Percentiles rank a stretch among this genome's conserved stretches.
These are phyloP conservation scores for Proteles cristata DNA, from an alignment of 2,113 vertebrate species.

Conservation along the genomic window DNA sequence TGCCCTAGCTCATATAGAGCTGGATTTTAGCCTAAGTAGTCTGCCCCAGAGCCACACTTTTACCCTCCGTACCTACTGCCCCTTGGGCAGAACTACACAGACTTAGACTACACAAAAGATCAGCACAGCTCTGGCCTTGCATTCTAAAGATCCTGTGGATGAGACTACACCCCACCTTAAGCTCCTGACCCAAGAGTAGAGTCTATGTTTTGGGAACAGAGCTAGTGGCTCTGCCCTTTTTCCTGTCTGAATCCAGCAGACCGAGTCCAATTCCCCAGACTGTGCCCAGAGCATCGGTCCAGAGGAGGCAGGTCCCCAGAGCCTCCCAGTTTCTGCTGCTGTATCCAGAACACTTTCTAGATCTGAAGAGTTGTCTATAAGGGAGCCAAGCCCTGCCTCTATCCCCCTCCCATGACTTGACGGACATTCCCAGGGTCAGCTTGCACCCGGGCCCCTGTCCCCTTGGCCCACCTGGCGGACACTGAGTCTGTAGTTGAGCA, in stretches of 20 bases:
- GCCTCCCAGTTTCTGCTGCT: neutral
- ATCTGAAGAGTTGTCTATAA: neutral
- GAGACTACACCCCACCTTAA: neutral
- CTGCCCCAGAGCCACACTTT: neutral
- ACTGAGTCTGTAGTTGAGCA: conserved; percentile 94
- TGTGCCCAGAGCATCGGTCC: neutral
- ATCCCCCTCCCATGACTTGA: neutral
- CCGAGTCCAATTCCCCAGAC: neutral
- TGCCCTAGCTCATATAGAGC: neutral
- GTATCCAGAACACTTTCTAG: neutral
- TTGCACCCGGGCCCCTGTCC: neutral
- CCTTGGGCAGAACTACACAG: neutral
- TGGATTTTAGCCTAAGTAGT: neutral
- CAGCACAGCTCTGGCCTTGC: neutral
- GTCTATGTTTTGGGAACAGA: neutral
- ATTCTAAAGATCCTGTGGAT: neutral
- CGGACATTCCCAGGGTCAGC: neutral
- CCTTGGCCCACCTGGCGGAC: conserved; percentile 91
- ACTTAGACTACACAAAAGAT: neutral
- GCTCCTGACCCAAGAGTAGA: neutral
- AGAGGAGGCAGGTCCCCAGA: neutral
- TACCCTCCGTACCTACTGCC: neutral
- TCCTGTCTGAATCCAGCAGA: neutral
- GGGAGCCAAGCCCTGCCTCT: neutral
- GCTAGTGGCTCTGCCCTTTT: neutral